These are phyloP conservation scores for Venusia cambrica DNA, from an alignment of 2,888 invertebrate genomes.

Conservation along the genomic window DNA sequence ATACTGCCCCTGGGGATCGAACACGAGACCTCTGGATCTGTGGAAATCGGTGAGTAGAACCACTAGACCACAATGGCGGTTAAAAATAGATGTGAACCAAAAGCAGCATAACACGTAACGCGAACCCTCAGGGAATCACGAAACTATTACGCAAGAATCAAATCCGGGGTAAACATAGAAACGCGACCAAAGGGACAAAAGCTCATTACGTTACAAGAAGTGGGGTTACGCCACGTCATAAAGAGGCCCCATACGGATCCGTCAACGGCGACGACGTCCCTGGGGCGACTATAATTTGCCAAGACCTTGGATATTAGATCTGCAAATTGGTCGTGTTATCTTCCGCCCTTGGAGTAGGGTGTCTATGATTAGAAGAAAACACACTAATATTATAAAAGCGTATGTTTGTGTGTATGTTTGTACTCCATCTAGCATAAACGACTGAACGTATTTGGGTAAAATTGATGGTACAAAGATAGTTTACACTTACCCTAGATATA, in stretches of 20 bases:
- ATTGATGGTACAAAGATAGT: too few relatives aligned
- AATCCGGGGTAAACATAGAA: conserved; percentile 28
- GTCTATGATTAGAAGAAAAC: conserved; percentile 36
- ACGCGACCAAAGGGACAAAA: conserved; percentile 31
- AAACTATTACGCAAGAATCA: conserved; percentile 27
- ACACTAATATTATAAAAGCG: too few relatives aligned
- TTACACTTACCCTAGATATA: too few relatives aligned
- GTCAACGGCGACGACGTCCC: conserved; percentile 43
- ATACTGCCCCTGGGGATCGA: too few relatives aligned
- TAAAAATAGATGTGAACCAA: too few relatives aligned
- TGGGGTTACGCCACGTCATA: conserved; percentile 45
- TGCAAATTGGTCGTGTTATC: conserved; percentile 73
- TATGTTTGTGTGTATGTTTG: too few relatives aligned
- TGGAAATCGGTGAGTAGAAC: too few relatives aligned
- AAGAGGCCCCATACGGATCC: conserved; percentile 52
- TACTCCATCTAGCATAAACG: too few relatives aligned
- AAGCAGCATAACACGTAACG: too few relatives aligned
- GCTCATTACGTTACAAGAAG: conserved; percentile 40
- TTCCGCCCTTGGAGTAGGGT: conserved; percentile 45
- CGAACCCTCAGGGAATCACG: conserved; percentile 14
- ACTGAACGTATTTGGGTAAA: too few relatives aligned
- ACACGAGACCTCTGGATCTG: too few relatives aligned
- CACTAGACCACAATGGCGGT: too few relatives aligned
- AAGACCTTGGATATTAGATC: conserved; percentile 65
- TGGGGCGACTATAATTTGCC: conserved; percentile 50